These are phyloP conservation scores for Felis catus DNA, from an alignment of 2,113 vertebrate species.

Conservation along the genomic window F.catus_Fca126_mat1.0 CM031413.1:79833001-79833500, in stretches of 20 bases:
- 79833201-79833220: slow-evolving; percentile 18
- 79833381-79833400: background rate
- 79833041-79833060: background rate
- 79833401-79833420: background rate
- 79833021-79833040: background rate
- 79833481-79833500: background rate
- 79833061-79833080: background rate
- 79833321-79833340: background rate
- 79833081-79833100: slow-evolving; percentile 4
- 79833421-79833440: background rate
- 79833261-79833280: slow-evolving; percentile 25
- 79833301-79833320: slow-evolving; percentile 19
- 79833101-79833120: background rate
- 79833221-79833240: background rate
- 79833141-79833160: background rate
- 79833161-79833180: slow-evolving; percentile 9
- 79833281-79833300: slow-evolving; percentile 23
- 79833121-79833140: background rate
- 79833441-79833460: background rate
- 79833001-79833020: background rate
- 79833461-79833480: slow-evolving; percentile 6
- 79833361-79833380: slow-evolving; percentile 44
- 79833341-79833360: slow-evolving; percentile 4
- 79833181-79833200: background rate
- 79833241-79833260: slow-evolving; percentile 46